phyloP scores from a whole-genome alignment of 2,888 invertebrate genomes.

The Volucella inflata region DNA sequence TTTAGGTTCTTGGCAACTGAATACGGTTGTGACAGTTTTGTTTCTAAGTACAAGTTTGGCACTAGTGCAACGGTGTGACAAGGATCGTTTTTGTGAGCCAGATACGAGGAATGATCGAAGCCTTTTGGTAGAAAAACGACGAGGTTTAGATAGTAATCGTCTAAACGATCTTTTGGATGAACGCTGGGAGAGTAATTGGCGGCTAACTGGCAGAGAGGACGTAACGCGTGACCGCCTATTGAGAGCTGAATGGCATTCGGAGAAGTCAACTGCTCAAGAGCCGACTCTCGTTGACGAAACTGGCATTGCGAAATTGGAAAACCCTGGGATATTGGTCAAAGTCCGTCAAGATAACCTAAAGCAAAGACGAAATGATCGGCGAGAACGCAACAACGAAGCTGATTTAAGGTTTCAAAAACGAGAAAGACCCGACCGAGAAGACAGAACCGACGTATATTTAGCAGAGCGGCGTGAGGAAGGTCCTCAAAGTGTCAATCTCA shows the following conservation, averaged over 20 bases:
- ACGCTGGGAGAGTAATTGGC: slow-evolving; percentile 66
- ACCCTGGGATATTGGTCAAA: slow-evolving; percentile 4
- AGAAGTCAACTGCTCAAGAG: background rate
- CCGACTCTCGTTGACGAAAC: slow-evolving; percentile 35
- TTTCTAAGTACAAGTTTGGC: slow-evolving; percentile 76
- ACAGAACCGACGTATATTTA: background rate
- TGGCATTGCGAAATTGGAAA: slow-evolving; percentile 33
- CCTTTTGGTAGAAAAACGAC: background rate
- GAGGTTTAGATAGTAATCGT: background rate
- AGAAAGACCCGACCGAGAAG: slow-evolving; percentile 14
- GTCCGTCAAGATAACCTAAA: background rate
- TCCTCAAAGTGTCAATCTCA: background rate
- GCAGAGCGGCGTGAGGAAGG: background rate
- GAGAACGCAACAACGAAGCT: background rate
- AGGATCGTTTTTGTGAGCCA: slow-evolving; percentile 49
- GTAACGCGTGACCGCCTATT: slow-evolving; percentile 57
- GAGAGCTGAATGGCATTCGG: slow-evolving; percentile 70
- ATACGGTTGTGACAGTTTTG: slow-evolving; percentile 76
- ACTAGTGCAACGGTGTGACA: slow-evolving; percentile 62
- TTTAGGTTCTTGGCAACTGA: slow-evolving; percentile 77
- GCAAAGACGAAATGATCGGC: background rate
- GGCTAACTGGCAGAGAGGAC: slow-evolving; percentile 70
- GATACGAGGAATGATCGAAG: slow-evolving; percentile 56
- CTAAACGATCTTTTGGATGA: slow-evolving; percentile 23
- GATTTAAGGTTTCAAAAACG: background rate